phyloP scores from a whole-genome alignment of 2,888 invertebrate species.

The Drosophila setosimentum region DNA sequence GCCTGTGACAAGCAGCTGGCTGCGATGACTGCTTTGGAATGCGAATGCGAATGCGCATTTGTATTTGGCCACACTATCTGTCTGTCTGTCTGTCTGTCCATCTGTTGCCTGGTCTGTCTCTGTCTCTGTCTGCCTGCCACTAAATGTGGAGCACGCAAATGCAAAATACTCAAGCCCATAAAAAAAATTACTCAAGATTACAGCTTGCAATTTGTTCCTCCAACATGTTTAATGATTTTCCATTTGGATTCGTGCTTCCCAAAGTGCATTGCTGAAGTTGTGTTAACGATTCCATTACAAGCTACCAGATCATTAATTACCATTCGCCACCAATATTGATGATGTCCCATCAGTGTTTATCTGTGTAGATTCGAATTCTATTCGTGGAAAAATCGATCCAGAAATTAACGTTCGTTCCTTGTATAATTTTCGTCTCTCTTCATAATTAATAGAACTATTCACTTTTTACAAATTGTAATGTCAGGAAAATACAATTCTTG shows the following conservation, averaged over 20 bases:
- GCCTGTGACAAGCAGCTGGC: constrained; percentile 63
- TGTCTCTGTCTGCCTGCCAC: constrained; percentile 8
- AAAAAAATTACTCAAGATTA: constrained; percentile 51
- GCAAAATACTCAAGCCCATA: constrained; percentile 51
- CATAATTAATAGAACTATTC: neutral
- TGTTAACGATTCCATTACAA: constrained; percentile 29
- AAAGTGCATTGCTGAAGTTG: constrained; percentile 32
- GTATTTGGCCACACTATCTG: constrained; percentile 71
- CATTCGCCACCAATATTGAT: constrained; percentile 39
- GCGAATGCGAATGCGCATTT: constrained; percentile 77
- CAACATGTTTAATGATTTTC: constrained; percentile 52
- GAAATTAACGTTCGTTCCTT: neutral
- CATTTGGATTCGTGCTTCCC: constrained; percentile 28
- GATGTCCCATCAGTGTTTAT: constrained; percentile 17
- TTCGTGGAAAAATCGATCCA: neutral
- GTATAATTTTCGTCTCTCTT: neutral
- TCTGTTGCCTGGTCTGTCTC: neutral
- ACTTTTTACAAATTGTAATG: neutral
- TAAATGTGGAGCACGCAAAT: constrained; percentile 51
- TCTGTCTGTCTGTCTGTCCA: constrained; percentile 24
- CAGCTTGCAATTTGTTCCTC: constrained; percentile 57
- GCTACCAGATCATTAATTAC: constrained; percentile 51
- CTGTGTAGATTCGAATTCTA: constrained; percentile 2
- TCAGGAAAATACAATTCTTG: neutral
- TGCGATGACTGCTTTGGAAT: constrained; percentile 56